A percentile compares a stretch with the other conserved stretches of the same genome.
phyloP scores from a whole-genome alignment of 2,113 vertebrate species.

The Propithecus coquereli region DNA sequence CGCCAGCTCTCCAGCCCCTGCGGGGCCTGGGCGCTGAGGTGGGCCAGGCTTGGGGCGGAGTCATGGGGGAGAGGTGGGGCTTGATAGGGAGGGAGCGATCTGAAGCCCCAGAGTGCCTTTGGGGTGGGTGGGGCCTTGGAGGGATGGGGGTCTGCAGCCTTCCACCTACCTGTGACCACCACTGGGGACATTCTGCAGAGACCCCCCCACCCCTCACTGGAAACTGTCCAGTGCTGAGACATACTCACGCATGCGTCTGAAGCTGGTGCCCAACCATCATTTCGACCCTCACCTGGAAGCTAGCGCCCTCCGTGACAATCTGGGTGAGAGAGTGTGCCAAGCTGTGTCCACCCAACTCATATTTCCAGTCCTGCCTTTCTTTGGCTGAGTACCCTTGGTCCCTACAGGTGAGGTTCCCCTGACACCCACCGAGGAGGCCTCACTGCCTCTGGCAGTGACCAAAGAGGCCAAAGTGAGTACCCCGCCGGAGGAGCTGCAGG shows the following conservation, averaged over 20 bases:
- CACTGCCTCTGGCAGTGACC: conserved; percentile 91
- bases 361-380: not conserved
- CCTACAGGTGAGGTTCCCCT: conserved; percentile 88
- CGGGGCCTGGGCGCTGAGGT: conserved; percentile 93
- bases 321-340: conserved; percentile 82
- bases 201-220: conserved; percentile 86
- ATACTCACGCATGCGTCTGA: conserved; percentile 96
- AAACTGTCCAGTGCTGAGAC: conserved; percentile 94
- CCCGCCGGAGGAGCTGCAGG: conserved; percentile 92
- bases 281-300: conserved; percentile 92
- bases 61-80: not conserved
- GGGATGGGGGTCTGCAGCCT: not conserved
- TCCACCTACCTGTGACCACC: not conserved
- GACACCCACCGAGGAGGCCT: conserved; percentile 81
- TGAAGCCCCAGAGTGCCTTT: not conserved
- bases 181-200: conserved; percentile 62
- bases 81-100: too few species aligned
- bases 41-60: not conserved
- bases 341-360: accelerated
- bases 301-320: conserved; percentile 95
- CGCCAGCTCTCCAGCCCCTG: conserved; percentile 90
- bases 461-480: conserved; percentile 97
- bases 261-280: conserved; percentile 95
- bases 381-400: not conserved
- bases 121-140: too few species aligned